Conservation (phyloP, 1,140 invertebrate genomes). For the Drosophila nigromelanica region DNA sequence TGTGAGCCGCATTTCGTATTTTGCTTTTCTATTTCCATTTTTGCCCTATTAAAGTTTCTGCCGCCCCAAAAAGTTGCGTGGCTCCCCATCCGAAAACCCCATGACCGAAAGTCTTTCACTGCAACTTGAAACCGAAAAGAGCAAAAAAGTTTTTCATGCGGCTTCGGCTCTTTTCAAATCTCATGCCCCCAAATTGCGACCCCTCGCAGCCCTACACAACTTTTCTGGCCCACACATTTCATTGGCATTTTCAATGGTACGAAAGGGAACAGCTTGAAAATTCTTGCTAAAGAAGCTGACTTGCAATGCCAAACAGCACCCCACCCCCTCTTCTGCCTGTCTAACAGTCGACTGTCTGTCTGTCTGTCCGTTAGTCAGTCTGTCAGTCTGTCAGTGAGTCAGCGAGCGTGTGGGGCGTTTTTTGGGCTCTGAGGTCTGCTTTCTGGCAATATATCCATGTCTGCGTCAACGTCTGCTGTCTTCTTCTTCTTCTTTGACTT, state of each 20-base stretch:
- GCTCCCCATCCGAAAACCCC: not conserved
- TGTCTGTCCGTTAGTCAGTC: conserved; percentile 9
- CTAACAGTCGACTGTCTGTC: conserved; percentile 14
- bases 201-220: not conserved
- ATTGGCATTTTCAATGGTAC: conserved; percentile 55
- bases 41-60: conserved; percentile 50
- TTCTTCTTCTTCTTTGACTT: conserved; percentile 4
- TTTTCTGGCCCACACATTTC: conserved; percentile 20
- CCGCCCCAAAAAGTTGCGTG: not conserved
- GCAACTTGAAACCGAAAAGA: conserved; percentile 51
- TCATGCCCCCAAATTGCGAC: not conserved
- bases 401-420: not conserved
- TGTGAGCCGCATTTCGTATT: conserved; percentile 19
- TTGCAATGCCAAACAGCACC: conserved; percentile 38
- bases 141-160: conserved; percentile 56
- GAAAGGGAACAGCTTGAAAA: conserved; percentile 34
- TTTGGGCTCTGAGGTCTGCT: conserved; percentile 8
- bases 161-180: conserved; percentile 52
- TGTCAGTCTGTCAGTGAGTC: conserved; percentile 22
- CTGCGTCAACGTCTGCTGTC: conserved; percentile 71
- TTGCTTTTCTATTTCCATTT: conserved; percentile 16
- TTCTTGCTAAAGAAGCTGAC: conserved; percentile 53
- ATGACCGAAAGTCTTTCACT: conserved; percentile 18
- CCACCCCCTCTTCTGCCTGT: not conserved
- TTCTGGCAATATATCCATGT: conserved; percentile 73